Conservation (phyloP, 2,888 invertebrate species). For the Hypomecis punctinalis region DNA sequence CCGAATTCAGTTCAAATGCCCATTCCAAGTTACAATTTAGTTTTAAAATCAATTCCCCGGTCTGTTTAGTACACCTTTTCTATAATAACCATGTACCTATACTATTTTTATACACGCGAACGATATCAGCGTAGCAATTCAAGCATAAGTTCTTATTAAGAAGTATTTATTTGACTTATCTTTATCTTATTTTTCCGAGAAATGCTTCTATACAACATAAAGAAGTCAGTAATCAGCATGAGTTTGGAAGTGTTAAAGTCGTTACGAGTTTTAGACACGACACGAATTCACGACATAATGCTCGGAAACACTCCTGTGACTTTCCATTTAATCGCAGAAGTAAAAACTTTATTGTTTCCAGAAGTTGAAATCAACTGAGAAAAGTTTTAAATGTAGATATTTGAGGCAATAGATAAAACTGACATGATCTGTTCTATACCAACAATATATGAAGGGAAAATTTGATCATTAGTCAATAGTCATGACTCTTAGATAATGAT, state of each 20-base stretch:
- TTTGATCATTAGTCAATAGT: no score
- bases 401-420: no score
- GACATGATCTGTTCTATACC: no score
- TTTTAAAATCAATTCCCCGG: no score
- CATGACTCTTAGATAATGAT: no score
- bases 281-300: slow-evolving; percentile 6
- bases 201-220: slow-evolving; percentile 7
- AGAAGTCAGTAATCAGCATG: slow-evolving; percentile 20
- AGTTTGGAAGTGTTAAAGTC: slow-evolving; percentile 16
- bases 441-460: no score
- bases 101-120: no score
- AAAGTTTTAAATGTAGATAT: background rate
- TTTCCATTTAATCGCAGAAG: slow-evolving; percentile 1
- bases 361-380: background rate
- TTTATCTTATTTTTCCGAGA: slow-evolving; percentile 10
- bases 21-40: no score
- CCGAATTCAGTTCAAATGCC: no score
- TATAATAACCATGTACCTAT: no score
- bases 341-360: slow-evolving; percentile 7
- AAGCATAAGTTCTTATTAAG: no score
- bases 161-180: background rate
- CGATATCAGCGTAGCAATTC: background rate
- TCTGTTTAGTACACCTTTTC: no score
- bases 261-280: slow-evolving; percentile 10
- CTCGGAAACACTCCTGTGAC: slow-evolving; percentile 4